Percentiles rank a stretch among this genome's conserved stretches.
Evolutionary conservation across 2,888 invertebrate genomes (phyloP).

Genomic region (Campopleginae sp.): DNA sequence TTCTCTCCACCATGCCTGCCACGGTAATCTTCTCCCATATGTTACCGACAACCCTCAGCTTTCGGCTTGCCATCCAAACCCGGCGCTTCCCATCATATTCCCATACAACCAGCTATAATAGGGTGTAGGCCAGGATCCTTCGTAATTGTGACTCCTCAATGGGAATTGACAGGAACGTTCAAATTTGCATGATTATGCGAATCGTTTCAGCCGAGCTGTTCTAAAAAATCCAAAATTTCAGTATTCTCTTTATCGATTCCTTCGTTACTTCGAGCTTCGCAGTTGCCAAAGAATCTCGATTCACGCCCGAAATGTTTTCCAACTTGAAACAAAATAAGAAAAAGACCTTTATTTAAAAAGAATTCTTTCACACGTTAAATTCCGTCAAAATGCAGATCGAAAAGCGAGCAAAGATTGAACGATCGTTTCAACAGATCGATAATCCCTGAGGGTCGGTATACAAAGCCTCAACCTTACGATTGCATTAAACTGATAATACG

Average conservation of each 20-base stretch:
- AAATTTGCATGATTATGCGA: background rate
- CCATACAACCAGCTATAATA: background rate
- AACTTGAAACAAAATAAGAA: background rate
- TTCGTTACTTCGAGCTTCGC: background rate
- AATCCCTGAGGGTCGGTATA: background rate
- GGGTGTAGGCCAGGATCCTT: conserved; percentile 10
- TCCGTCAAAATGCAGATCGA: background rate
- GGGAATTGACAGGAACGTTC: background rate
- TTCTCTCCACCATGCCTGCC: conserved; percentile 48
- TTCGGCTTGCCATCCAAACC: conserved; percentile 30
- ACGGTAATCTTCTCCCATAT: conserved; percentile 59
- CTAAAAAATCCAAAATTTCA: background rate
- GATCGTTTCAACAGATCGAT: background rate
- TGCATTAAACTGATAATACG: conserved; percentile 1
- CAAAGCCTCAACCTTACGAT: background rate
- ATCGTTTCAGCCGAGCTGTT: background rate
- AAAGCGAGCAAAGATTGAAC: background rate
- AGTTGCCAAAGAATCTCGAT: background rate
- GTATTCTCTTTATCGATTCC: background rate
- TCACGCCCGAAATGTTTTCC: background rate
- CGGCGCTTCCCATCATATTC: conserved; percentile 11
- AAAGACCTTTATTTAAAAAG: background rate
- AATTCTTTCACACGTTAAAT: background rate
- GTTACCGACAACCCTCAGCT: conserved; percentile 42
- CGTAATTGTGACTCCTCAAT: background rate